Evolutionary conservation across 2,797 vertebrate genomes (phyloP).

Genomic region (Gymnopithys bicolor): DNA sequence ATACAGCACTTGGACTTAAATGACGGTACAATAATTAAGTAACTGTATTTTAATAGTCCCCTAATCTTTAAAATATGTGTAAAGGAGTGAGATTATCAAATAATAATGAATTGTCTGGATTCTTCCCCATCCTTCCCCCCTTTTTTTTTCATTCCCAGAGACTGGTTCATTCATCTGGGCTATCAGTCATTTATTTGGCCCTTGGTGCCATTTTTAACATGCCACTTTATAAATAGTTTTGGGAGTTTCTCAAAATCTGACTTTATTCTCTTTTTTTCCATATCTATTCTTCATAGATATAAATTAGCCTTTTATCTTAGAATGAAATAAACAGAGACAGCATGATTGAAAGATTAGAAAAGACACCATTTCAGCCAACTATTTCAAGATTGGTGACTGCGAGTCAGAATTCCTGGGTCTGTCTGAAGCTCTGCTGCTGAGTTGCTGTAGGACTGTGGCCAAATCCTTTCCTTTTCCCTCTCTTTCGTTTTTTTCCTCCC

Average conservation of each 20-base stretch:
- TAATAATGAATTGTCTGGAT: not conserved
- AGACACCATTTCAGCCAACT: not conserved
- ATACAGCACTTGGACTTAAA: not conserved
- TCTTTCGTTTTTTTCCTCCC: not conserved
- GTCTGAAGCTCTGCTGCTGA: not conserved
- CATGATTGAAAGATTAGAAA: not conserved
- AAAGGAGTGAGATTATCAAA: slow-evolving; percentile 5
- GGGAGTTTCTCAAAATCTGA: not conserved
- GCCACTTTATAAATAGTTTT: not conserved
- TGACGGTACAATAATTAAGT: not conserved
- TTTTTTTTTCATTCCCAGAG: not conserved
- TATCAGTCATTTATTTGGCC: not conserved
- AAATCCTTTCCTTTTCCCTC: not conserved
- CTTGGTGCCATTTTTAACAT: not conserved
- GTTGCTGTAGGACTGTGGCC: not conserved
- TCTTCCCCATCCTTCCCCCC: not conserved
- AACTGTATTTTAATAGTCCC: not conserved
- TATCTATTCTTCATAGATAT: not conserved
- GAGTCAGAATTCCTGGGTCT: not conserved
- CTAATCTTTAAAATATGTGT: slow-evolving; percentile 1
- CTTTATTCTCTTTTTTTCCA: not conserved
- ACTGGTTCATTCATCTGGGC: not conserved
- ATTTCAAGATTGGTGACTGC: not conserved
- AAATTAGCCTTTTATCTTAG: slow-evolving; percentile 38
- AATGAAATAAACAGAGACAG: slow-evolving; percentile 13